A percentile compares a stretch with the other conserved stretches of the same genome.
Evolutionary conservation across 2,113 vertebrate species (phyloP).

Genomic region (Accipiter virgatus): DNA sequence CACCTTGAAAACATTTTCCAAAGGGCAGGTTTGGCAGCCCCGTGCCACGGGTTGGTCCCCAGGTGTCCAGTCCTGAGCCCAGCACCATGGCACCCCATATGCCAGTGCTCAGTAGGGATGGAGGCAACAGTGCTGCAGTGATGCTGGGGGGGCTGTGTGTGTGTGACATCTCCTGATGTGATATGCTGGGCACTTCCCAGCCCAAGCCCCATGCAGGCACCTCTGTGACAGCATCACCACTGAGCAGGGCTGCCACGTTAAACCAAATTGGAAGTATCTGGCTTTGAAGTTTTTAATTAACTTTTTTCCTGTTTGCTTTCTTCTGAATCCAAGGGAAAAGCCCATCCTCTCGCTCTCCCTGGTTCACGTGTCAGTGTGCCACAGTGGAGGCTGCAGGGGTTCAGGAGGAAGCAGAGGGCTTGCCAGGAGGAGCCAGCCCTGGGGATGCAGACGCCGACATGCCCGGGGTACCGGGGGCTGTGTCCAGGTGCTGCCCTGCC

Average conservation of each 20-base stretch:
- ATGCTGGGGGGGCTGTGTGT: neutral
- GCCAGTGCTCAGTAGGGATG: neutral
- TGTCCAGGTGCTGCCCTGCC: neutral
- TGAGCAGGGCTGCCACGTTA: neutral
- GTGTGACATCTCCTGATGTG: neutral
- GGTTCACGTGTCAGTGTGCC: neutral
- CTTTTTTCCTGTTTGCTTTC: neutral
- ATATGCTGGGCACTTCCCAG: neutral
- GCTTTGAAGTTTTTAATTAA: slow-evolving; percentile 46
- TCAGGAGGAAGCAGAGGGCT: neutral
- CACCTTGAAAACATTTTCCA: neutral
- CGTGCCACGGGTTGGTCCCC: accelerated
- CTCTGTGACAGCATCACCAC: neutral
- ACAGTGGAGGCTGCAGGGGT: accelerated
- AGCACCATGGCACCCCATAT: neutral
- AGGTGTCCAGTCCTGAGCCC: neutral
- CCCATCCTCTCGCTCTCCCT: neutral
- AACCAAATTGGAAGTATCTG: neutral
- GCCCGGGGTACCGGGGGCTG: accelerated
- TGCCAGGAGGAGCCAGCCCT: neutral
- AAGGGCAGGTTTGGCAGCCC: neutral
- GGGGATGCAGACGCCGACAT: neutral
- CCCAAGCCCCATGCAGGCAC: neutral
- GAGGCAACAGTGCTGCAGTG: neutral
- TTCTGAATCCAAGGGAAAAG: neutral